phyloP scores from a whole-genome alignment of 2,888 invertebrate species.

The Sympetrum striolatum region DNA sequence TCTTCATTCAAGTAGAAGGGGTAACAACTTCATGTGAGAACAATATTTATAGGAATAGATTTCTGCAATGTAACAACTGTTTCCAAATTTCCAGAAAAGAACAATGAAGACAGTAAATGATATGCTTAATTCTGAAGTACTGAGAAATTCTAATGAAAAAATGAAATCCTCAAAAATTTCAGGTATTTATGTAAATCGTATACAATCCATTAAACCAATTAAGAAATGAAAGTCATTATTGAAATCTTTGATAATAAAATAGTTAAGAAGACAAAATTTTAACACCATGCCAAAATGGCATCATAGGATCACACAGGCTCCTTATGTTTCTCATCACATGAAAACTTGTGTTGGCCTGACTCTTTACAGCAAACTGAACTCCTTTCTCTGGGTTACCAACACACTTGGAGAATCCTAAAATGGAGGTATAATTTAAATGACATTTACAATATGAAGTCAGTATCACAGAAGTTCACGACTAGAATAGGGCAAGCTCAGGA shows the following conservation, averaged over 20 bases:
- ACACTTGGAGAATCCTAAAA: constrained; percentile 19
- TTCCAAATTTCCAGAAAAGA: neutral
- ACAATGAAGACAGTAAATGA: constrained; percentile 9
- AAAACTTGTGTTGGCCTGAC: constrained; percentile 28
- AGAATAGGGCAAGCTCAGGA: constrained; percentile 41
- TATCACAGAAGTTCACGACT: constrained; percentile 43
- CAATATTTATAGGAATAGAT: constrained; percentile 34
- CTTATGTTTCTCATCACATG: neutral
- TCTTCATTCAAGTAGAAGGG: neutral
- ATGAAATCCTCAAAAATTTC: neutral
- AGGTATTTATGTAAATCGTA: constrained; percentile 24
- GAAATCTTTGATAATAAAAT: neutral
- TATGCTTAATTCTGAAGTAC: constrained; percentile 34
- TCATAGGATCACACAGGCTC: constrained; percentile 1
- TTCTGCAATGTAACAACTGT: constrained; percentile 17
- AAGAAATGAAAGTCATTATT: constrained; percentile 2
- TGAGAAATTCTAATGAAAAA: constrained; percentile 15
- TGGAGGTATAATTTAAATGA: constrained; percentile 36
- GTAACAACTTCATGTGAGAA: constrained; percentile 24
- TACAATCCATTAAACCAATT: constrained; percentile 25
- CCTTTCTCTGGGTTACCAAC: neutral
- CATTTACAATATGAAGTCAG: constrained; percentile 42
- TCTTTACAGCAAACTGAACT: neutral
- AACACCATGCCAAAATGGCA: constrained; percentile 2
- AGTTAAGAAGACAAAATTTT: neutral